Base-by-base conservation (phyloP, 2,113 vertebrate genomes). In the Excalfactoria chinensis region DNA sequence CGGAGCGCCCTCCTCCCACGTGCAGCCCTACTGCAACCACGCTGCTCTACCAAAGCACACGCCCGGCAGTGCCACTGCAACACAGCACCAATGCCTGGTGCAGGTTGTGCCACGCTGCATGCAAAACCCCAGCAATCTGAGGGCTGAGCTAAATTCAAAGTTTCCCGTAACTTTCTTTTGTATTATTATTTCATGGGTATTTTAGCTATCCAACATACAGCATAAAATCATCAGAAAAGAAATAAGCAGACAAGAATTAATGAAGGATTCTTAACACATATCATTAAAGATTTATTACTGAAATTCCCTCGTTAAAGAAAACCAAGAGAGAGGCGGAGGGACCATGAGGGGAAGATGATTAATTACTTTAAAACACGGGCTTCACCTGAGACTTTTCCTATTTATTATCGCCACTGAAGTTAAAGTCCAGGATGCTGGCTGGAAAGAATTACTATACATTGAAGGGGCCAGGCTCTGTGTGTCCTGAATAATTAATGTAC, bases 251-350 rank as follows among this genome's bases (percentile, higher is more conserved):
- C 98, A 97, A 90, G 88, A 97, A 99, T 98, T 99, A 99, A 98
- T 97, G 98, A 98, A 98, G 98, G 97, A 98, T 99, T 98, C 98
- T 98, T 98, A 99, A 82, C 98, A 98, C 98, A 98, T 98, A 99
- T 98, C 98, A 98, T 98, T 99, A 98, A 99, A 99, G 99, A 99
- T 99, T 99, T 99, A 99, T 99, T 98, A 98, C 98, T 88, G 98
- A 98, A 98, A 98, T 98, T 98, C 98, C 97, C 97, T 98, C 97
- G 97, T 98, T 99, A 98, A 98, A 98, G 95, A 96, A 97, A 97
- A 98, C 96, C 93, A 95, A 97, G 94, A 93, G 88, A 91, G 93
- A 91, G 89, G 90, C 51, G 64, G 95, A 94, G 98, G 97, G 97
- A 92, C 94, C 95, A 88, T 64, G 77, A 96, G 96, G 97, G 97